Conservation (phyloP, 1,140 invertebrate species). For the Solenopsis fugax region DNA sequence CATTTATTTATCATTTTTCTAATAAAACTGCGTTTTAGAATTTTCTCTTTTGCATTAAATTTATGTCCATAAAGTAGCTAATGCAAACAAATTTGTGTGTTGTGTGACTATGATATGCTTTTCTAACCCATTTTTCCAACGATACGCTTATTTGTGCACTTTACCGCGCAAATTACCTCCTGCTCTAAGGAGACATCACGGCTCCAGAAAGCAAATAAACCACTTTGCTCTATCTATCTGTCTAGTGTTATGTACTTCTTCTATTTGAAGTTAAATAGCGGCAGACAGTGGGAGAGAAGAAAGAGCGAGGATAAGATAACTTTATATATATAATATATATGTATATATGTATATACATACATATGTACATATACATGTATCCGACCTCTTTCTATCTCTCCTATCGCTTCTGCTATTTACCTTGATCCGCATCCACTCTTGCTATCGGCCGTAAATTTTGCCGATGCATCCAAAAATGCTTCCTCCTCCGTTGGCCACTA, state of each 20-base stretch:
- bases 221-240: slow-evolving; percentile 8
- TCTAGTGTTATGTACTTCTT: neutral
- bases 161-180: slow-evolving; percentile 29
- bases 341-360: no score
- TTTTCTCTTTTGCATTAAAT: neutral
- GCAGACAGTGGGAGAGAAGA: neutral
- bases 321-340: no score
- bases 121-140: neutral
- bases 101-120: neutral
- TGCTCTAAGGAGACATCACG: neutral
- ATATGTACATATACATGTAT: neutral
- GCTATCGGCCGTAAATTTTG: slow-evolving; percentile 41
- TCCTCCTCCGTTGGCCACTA: neutral
- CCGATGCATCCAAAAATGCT: slow-evolving; percentile 38
- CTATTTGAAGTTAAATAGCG: neutral
- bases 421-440: neutral
- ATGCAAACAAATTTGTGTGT: slow-evolving; percentile 2
- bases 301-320: neutral
- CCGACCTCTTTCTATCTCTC: slow-evolving; percentile 33
- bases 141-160: slow-evolving; percentile 20
- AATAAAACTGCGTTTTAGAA: neutral
- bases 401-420: slow-evolving; percentile 19
- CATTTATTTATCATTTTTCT: neutral
- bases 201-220: slow-evolving; percentile 28
- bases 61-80: neutral